Conservation (phyloP, 1,140 invertebrate genomes). For the Cephus cinctus region DNA sequence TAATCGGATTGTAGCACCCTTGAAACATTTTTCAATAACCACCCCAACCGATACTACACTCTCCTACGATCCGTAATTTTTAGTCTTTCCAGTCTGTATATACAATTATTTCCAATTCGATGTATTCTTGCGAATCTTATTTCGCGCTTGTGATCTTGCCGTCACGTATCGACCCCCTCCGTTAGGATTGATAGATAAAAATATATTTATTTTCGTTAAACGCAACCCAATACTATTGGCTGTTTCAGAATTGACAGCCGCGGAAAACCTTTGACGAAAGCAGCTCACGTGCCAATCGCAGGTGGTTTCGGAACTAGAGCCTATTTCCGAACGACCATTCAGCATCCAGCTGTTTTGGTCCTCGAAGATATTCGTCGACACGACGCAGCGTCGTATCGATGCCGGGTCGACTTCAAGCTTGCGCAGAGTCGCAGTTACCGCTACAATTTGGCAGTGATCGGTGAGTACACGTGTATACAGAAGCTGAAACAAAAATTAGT, state of each 20-base stretch:
- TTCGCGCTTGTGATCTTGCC: slow-evolving; percentile 4
- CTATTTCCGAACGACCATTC: slow-evolving; percentile 68
- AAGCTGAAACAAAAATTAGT: too few relatives aligned
- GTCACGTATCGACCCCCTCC: slow-evolving; percentile 10
- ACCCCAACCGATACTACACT: neutral
- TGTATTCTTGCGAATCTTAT: slow-evolving; percentile 12
- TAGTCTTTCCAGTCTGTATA: neutral
- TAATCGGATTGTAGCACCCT: too few relatives aligned
- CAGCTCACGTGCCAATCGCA: slow-evolving; percentile 73
- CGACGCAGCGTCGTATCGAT: slow-evolving; percentile 85
- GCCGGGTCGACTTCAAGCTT: slow-evolving; percentile 84
- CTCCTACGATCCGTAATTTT: neutral
- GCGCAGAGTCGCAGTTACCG: slow-evolving; percentile 83
- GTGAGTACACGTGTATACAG: slow-evolving; percentile 60
- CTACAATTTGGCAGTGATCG: slow-evolving; percentile 86
- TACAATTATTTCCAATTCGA: neutral
- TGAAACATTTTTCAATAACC: too few relatives aligned
- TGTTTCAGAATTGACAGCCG: slow-evolving; percentile 76
- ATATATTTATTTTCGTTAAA: too few relatives aligned
- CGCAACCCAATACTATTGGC: too few relatives aligned
- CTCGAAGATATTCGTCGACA: slow-evolving; percentile 76
- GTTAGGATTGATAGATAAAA: too few relatives aligned
- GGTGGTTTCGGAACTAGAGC: slow-evolving; percentile 78
- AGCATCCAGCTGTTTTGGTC: slow-evolving; percentile 71
- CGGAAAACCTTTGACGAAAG: slow-evolving; percentile 69